Evolutionary conservation across 2,888 invertebrate species (phyloP), one percentile per base, ranked within the genome.

Genomic region (Pherbina coryleti): DNA sequence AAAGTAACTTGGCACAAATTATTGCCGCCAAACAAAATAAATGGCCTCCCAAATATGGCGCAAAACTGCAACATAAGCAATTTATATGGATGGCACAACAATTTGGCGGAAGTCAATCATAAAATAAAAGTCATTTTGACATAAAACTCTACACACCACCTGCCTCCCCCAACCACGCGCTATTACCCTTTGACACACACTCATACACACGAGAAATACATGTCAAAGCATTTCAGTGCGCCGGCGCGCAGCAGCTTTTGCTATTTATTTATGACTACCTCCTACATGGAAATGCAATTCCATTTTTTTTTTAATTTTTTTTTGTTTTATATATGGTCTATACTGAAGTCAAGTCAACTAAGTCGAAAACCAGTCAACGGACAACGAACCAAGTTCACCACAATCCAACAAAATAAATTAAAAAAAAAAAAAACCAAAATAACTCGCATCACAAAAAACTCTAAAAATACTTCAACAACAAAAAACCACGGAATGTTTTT

Each of bases 51-150:
- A 79, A 76, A 79, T 74, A 76, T 78, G 64, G 75, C 80, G 79
- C 62, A 44, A 25, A 69, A 49, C 17, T 44, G 74, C 64, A 44
- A 19, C 60, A 60, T 66, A 66, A 64, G 17, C 70, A 71, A 57
- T 57, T 55, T 55, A 11, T 57, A 53, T 31, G 25, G 34, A 55
- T 19, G 17, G 51, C 22, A 49, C 64, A 53, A 53, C 55, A 25
- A 64, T 31, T 64, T 78, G 70, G 75, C 81, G 82, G 82, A 83
- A 82, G 82, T 82, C 77, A 70, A 79, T 80, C 80, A 78, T 79
- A 78, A 79, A 80, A 79, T 71, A 51, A 80, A 78, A 80, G 67
- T 57, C 37, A 69, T 77, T 79, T 79, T 76, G 79, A 82, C 81
- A 80, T 79, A 64, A 82, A 79, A 75, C 31, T 53, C 28, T 7